These are phyloP conservation scores for Spondyliosoma cantharus DNA, from an alignment of 2,797 vertebrate species.

Conservation along the genomic window DNA sequence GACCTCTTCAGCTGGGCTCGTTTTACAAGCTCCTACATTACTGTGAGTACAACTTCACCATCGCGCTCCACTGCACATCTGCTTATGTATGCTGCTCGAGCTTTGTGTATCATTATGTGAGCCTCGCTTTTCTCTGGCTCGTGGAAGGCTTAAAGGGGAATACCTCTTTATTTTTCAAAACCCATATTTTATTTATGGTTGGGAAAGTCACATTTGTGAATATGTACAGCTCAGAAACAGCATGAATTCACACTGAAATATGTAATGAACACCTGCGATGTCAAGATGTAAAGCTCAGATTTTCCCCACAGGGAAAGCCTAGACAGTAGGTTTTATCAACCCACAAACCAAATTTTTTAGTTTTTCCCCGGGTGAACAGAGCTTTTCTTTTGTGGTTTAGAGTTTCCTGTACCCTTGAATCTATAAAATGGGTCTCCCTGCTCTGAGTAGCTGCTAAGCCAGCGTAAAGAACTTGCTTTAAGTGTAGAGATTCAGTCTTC, in stretches of 20 bases:
- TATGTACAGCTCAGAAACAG: slow-evolving; percentile 30
- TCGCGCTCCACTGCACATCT: slow-evolving; percentile 55
- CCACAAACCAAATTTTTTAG: slow-evolving; percentile 9
- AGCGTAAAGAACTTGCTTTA: slow-evolving; percentile 25
- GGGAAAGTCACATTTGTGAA: slow-evolving; percentile 40
- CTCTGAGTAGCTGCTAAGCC: slow-evolving; percentile 39
- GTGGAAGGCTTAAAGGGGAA: slow-evolving; percentile 47
- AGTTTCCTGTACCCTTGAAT: slow-evolving; percentile 49
- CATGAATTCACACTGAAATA: slow-evolving; percentile 44
- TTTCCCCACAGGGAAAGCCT: slow-evolving; percentile 53
- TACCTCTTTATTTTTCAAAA: slow-evolving; percentile 44
- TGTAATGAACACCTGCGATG: slow-evolving; percentile 54
- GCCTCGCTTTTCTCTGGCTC: slow-evolving; percentile 19
- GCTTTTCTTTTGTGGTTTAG: slow-evolving; percentile 35
- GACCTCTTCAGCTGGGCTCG: slow-evolving; percentile 96
- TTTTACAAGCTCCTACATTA: slow-evolving; percentile 93
- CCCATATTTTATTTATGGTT: slow-evolving; percentile 58
- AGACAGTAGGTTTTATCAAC: slow-evolving; percentile 54
- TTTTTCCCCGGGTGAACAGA: slow-evolving; percentile 31
- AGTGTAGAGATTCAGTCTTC: slow-evolving; percentile 18
- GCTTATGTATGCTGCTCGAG: slow-evolving; percentile 53
- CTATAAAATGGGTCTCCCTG: slow-evolving; percentile 33
- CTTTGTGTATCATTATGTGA: slow-evolving; percentile 49
- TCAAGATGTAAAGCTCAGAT: slow-evolving; percentile 34
- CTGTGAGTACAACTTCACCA: slow-evolving; percentile 86